Evolutionary conservation across 2,113 vertebrate genomes (phyloP).

Genomic region (Vidua chalybeata): DNA sequence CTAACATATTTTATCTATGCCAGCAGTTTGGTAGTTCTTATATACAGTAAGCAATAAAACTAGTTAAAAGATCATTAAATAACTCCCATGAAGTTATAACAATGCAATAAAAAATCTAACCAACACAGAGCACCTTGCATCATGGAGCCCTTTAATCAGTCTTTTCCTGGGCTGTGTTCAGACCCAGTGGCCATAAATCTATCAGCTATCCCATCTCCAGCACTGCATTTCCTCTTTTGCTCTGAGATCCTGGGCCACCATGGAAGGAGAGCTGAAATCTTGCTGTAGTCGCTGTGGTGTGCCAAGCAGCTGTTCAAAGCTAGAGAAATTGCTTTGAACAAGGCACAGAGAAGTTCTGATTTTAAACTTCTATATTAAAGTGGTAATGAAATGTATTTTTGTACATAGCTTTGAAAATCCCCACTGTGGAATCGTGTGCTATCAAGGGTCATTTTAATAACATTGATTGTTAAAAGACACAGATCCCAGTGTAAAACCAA

Average conservation of each 20-base stretch:
- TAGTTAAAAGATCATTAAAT: slow-evolving; percentile 52
- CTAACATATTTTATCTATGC: background rate
- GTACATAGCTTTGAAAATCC: slow-evolving; percentile 55
- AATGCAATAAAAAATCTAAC: slow-evolving; percentile 25
- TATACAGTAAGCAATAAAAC: slow-evolving; percentile 41
- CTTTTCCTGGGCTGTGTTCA: background rate
- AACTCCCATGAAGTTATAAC: slow-evolving; percentile 27
- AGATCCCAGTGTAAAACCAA: slow-evolving; percentile 45
- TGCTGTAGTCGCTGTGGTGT: background rate
- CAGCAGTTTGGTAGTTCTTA: background rate
- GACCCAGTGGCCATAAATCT: background rate
- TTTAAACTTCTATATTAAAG: slow-evolving; percentile 46
- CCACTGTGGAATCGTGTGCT: background rate
- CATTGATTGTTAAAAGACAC: slow-evolving; percentile 62
- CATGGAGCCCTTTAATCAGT: slow-evolving; percentile 4
- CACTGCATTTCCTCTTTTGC: background rate
- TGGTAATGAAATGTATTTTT: slow-evolving; percentile 47
- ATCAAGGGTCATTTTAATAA: slow-evolving; percentile 70
- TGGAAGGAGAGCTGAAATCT: background rate
- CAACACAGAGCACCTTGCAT: background rate
- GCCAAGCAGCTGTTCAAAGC: slow-evolving; percentile 41
- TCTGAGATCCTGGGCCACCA: background rate
- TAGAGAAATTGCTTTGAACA: slow-evolving; percentile 50
- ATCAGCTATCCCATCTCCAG: background rate
- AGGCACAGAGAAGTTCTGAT: slow-evolving; percentile 47